These are phyloP conservation scores for Arenaria interpres DNA, from an alignment of 2,113 vertebrate species.

Conservation along the genomic window DNA sequence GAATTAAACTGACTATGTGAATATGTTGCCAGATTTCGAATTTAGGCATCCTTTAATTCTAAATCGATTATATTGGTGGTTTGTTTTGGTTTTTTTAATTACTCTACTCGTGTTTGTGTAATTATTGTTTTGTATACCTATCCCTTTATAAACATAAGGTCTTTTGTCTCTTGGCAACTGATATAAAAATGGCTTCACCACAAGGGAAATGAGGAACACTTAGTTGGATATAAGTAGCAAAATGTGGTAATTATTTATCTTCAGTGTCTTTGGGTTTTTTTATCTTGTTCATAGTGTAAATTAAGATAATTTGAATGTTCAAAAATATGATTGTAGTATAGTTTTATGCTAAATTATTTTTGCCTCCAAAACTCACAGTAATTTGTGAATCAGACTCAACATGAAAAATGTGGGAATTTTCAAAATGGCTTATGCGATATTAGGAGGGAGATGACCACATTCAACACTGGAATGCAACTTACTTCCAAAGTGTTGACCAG, in stretches of 20 bases:
- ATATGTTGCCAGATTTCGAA: neutral
- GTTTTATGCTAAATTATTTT: neutral
- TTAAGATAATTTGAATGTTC: neutral
- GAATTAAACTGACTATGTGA: neutral
- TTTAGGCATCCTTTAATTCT: neutral
- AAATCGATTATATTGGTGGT: neutral
- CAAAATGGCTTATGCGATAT: neutral
- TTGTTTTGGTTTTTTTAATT: neutral
- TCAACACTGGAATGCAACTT: neutral
- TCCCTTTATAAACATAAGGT: neutral
- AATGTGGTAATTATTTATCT: neutral
- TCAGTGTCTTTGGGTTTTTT: neutral
- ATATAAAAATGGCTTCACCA: neutral
- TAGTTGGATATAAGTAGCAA: neutral
- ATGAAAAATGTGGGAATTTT: neutral
- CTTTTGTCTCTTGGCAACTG: neutral
- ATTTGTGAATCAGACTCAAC: neutral
- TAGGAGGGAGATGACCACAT: rapidly evolving
- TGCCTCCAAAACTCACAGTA: neutral
- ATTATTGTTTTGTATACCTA: neutral
- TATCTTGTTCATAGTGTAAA: neutral
- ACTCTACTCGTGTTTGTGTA: neutral
- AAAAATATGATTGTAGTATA: neutral
- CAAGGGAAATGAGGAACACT: neutral
- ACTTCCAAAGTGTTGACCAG: neutral